Evolutionary conservation across 2,888 invertebrate genomes (phyloP).

Genomic region (Acleris emargana): DNA sequence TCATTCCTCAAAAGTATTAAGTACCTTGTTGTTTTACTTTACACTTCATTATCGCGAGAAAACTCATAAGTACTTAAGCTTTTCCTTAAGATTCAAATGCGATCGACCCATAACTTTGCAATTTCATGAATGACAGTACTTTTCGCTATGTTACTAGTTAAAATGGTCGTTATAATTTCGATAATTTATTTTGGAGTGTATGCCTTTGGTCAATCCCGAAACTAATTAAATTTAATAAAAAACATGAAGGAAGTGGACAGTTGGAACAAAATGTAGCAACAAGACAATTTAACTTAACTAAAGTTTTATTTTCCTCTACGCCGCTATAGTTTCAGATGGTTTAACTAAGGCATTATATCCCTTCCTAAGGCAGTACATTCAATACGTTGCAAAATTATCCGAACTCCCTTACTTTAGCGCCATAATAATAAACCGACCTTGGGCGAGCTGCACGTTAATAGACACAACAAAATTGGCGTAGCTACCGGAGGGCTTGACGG

Average conservation of each 20-base stretch:
- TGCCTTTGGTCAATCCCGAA: constrained; percentile 22
- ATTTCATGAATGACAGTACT: constrained; percentile 2
- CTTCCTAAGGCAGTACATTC: too few species aligned
- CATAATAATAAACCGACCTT: too few species aligned
- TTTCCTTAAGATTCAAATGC: background rate
- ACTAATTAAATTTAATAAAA: background rate
- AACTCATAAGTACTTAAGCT: background rate
- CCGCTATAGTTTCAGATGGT: too few species aligned
- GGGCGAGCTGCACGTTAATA: too few species aligned
- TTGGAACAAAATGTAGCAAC: background rate
- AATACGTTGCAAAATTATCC: too few species aligned
- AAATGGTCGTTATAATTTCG: constrained; percentile 22
- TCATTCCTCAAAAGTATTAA: constrained; percentile 11
- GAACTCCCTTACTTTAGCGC: too few species aligned
- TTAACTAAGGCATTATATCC: too few species aligned
- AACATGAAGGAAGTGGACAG: constrained; percentile 1
- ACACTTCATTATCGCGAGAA: background rate
- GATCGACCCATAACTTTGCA: background rate
- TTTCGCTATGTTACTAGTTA: constrained; percentile 20
- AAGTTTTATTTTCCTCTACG: background rate
- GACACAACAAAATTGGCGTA: too few species aligned
- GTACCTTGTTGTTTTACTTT: constrained; percentile 7
- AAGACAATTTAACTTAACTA: background rate
- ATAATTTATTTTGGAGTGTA: constrained; percentile 7
- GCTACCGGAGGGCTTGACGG: too few species aligned